These are phyloP conservation scores for Arion vulgaris DNA, from an alignment of 1,140 invertebrate species.

Conservation along the genomic window DNA sequence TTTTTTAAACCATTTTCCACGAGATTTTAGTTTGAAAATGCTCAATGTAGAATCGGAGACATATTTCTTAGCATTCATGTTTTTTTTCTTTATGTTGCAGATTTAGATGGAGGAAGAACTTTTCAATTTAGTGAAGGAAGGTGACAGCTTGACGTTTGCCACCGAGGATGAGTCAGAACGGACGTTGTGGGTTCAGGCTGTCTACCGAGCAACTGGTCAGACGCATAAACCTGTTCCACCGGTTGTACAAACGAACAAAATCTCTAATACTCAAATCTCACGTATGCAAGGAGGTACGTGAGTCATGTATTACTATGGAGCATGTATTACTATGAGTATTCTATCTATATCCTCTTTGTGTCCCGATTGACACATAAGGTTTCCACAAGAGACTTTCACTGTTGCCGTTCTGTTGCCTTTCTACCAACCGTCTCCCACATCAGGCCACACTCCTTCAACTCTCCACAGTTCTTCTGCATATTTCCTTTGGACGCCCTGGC, in stretches of 20 bases:
- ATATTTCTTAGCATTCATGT: not conserved
- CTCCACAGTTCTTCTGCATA: no score
- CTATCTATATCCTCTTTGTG: no score
- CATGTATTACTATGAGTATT: no score
- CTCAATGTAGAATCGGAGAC: no score
- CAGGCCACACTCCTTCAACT: no score
- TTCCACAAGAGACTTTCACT: no score
- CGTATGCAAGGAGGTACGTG: conserved; percentile 87
- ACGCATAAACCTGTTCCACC: conserved; percentile 97
- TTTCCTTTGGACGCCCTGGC: no score
- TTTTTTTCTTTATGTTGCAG: conserved; percentile 74
- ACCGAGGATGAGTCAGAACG: conserved; percentile 99
- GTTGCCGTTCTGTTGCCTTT: no score
- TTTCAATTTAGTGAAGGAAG: conserved; percentile 98
- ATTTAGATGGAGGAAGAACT: conserved; percentile 74
- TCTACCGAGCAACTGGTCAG: conserved; percentile 98
- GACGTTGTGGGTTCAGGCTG: conserved; percentile 95
- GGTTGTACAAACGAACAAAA: conserved; percentile 67
- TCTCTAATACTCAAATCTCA: conserved; percentile 77
- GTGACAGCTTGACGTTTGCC: conserved; percentile 96
- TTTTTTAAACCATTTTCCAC: no score
- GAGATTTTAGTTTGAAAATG: no score
- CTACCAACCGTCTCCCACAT: no score
- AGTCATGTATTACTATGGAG: not conserved
- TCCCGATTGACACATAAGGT: no score